Conservation (phyloP, 2,888 invertebrate species). For the Ennomos quercinarius region DNA sequence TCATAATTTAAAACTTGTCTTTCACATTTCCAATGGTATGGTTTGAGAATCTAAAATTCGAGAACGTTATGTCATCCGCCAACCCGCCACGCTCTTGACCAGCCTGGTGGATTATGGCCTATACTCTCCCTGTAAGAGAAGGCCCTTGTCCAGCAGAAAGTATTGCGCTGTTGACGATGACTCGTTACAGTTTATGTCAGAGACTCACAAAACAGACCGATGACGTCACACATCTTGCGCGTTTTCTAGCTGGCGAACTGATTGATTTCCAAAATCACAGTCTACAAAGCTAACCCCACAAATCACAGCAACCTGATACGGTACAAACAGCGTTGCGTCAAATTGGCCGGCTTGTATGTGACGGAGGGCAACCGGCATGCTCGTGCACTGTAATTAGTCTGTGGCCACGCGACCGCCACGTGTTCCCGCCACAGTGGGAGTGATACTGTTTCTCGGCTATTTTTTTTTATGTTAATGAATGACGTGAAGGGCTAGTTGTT, state of each 20-base stretch:
- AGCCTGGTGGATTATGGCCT: no score
- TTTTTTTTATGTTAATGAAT: not conserved
- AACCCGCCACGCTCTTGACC: no score
- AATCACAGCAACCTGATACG: constrained; percentile 17
- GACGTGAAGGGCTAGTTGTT: no score
- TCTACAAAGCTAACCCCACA: constrained; percentile 4
- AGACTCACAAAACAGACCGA: not conserved
- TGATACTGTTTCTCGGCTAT: constrained; percentile 10
- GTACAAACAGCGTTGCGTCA: constrained; percentile 23
- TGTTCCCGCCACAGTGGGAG: constrained; percentile 4
- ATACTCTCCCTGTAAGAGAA: no score
- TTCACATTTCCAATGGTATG: no score
- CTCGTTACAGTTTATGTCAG: no score
- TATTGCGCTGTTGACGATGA: no score
- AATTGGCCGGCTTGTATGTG: constrained; percentile 26
- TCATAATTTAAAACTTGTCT: not conserved
- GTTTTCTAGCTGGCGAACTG: not conserved
- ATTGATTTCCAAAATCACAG: not conserved
- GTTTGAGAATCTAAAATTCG: no score
- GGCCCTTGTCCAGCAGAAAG: no score
- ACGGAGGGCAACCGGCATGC: constrained; percentile 4
- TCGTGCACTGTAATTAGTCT: constrained; percentile 1
- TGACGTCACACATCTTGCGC: no score
- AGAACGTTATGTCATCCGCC: no score
- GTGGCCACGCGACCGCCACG: constrained; percentile 16